phyloP scores from a whole-genome alignment of 92 coral and sea anemone genomes.

The Actinernus sp. region DNA sequence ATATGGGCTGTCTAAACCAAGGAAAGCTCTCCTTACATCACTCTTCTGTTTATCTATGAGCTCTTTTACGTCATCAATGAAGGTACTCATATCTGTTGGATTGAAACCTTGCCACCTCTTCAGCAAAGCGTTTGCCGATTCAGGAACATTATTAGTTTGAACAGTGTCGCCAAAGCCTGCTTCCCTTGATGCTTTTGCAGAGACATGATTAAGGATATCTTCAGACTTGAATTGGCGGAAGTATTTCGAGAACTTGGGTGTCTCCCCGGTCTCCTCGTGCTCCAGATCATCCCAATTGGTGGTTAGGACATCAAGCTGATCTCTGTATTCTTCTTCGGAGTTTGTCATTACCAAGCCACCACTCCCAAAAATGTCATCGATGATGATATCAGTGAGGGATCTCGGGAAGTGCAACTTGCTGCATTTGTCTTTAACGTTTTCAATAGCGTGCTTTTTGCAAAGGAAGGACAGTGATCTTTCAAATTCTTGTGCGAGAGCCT shows the following conservation, averaged over 20 bases:
- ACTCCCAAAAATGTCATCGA: constrained; percentile 45
- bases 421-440: constrained; percentile 56
- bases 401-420: constrained; percentile 21
- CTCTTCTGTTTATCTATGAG: constrained; percentile 42
- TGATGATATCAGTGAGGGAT: constrained; percentile 7
- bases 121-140: constrained; percentile 37
- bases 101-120: constrained; percentile 65
- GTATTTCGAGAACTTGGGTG: too few relatives aligned
- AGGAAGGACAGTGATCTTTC: constrained; percentile 57
- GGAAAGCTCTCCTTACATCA: constrained; percentile 52
- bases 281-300: too few relatives aligned
- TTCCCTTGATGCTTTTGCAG: constrained; percentile 28
- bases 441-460: constrained; percentile 37
- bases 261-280: too few relatives aligned
- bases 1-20: constrained; percentile 57
- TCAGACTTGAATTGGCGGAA: too few relatives aligned
- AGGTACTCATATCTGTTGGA: constrained; percentile 45
- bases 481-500: constrained; percentile 70
- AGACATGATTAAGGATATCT: background rate
- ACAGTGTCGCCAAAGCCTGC: constrained; percentile 58
- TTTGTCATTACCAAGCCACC: constrained; percentile 37
- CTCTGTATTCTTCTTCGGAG: too few relatives aligned
- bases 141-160: constrained; percentile 49
- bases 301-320: too few relatives aligned
- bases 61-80: constrained; percentile 52